Evolutionary conservation across 2,888 invertebrate genomes (phyloP), one percentile per base, ranked within the genome.

Genomic region (Opisthograptis luteolata): DNA sequence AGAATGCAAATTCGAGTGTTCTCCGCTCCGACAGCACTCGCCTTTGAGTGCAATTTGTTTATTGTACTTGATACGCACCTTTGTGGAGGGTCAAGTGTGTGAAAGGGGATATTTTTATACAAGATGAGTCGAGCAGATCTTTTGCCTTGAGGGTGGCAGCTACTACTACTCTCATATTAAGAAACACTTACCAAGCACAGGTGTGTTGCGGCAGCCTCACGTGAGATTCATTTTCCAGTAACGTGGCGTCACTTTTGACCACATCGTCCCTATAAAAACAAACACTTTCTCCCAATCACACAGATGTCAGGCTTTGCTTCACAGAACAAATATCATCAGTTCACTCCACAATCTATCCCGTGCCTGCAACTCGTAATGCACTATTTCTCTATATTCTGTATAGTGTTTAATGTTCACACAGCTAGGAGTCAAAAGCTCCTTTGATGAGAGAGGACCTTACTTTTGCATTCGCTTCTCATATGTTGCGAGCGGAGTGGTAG

Each of bases 1-100:
- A 74, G 68, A 81, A 88, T 89, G 89, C 77, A 84, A 89, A 89
- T 88, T 82, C 64, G 78, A 46, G 51, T 42, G 43, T 54, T 54
- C 54, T 50, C 51, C 48, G 43, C 31, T 35, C 40, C 45, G 49
- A 40, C 50, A 40, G 40, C 45, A 40, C 49, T 58, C 40, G 54
- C 50, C 52, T 48, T 48, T 41, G 28, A 55, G 49, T 49, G 48
- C 55, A 56, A 58, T 61, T 64, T 62, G 54, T 64, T 43, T 55
- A 59, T 57, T 55, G 60, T 62, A 10, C 51, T 52, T 35, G 40
- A 43, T n/a, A 44, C 50, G 19, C 31, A 40, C 47, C 50, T 52
- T 55, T 42, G 43, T 35, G 36, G 52, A 41, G 17, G 12, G 9
- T 46, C 15, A n/a, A 17, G 10, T 4, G 28, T 30, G 36, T 30